Evolutionary conservation across 2,113 vertebrate species (phyloP), one percentile per base, ranked within the genome.

Genomic region (Dinomys branickii): DNA sequence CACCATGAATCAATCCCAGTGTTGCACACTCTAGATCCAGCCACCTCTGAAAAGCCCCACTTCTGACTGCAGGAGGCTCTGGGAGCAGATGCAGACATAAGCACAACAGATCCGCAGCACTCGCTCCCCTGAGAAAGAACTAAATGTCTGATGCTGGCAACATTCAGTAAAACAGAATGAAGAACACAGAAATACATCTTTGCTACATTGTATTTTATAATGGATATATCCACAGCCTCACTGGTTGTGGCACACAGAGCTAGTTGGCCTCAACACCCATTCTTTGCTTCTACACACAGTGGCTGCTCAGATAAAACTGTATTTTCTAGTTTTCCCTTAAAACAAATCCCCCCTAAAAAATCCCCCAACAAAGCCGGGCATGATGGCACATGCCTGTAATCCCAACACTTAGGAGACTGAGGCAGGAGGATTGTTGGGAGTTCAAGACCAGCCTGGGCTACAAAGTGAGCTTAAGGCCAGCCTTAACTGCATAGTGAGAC

Each of bases 311-410:
- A 24, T 33, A 93, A 95, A 81, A 50, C 24, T 63, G 7, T 14
- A 83, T 44, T 88, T 67, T 44, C 44, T 16, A 56, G 50, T n/a
- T 90, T 89, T 22, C 41, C 5, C 30, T 78, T 89, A 95, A 92
- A 96, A 85, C 52, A 94, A 96, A 82, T 54, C 56, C 71, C 41
- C 35, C 16, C 7, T 3, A 26, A 26, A 7, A n/a, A 67, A 67
- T 35, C 11, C 33, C 14, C 65, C 65, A 96, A 81, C 52, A 94
- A 95, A n/a, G n/a, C n/a, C n/a, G n/a, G n/a, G n/a, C n/a, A n/a
- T n/a, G n/a, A n/a, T n/a, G n/a, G n/a, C n/a, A n/a, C n/a, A n/a
- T n/a, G n/a, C n/a, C n/a, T n/a, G n/a, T n/a, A n/a, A n/a, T n/a
- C n/a, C n/a, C n/a, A n/a, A n/a, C n/a, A n/a, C n/a, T n/a, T n/a